Percentiles rank a stretch among this genome's conserved stretches.
Conservation (phyloP, 2,113 vertebrate species). For the Plotosus lineatus region DNA sequence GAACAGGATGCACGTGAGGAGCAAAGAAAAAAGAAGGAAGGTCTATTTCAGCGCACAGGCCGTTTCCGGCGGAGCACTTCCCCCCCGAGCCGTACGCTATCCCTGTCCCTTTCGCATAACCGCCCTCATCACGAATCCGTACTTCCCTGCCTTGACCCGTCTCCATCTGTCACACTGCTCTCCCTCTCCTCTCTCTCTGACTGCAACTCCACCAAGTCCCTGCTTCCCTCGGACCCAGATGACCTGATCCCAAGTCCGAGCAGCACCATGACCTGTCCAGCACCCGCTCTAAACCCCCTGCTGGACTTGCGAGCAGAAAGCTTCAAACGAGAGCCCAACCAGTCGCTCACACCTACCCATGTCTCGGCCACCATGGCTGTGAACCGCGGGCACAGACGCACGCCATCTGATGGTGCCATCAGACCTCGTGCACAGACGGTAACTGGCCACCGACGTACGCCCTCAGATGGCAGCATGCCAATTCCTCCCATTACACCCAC, state of each 20-base stretch:
- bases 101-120: slow-evolving; percentile 66
- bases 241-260: slow-evolving; percentile 67
- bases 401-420: slow-evolving; percentile 83
- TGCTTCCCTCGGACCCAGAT: slow-evolving; percentile 84
- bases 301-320: slow-evolving; percentile 85
- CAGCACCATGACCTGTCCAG: slow-evolving; percentile 49
- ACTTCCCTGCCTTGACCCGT: slow-evolving; percentile 70
- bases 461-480: slow-evolving; percentile 76
- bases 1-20: slow-evolving; percentile 78
- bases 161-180: slow-evolving; percentile 81
- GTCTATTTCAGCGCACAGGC: slow-evolving; percentile 81
- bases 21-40: slow-evolving; percentile 80
- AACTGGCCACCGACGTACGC: slow-evolving; percentile 71
- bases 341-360: slow-evolving; percentile 88
- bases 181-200: slow-evolving; percentile 87
- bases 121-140: slow-evolving; percentile 65
- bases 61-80: slow-evolving; percentile 79
- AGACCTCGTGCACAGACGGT: slow-evolving; percentile 73
- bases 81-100: slow-evolving; percentile 70
- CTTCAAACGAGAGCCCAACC: slow-evolving; percentile 87
- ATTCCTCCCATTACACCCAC: slow-evolving; percentile 62
- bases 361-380: slow-evolving; percentile 75
- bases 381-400: slow-evolving; percentile 80
- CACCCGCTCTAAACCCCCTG: slow-evolving; percentile 75
- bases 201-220: slow-evolving; percentile 88